Evolutionary conservation across 2,797 vertebrate genomes (phyloP), one percentile per base, ranked within the genome.

Genomic region (Paratrypauchen microcephalus): DNA sequence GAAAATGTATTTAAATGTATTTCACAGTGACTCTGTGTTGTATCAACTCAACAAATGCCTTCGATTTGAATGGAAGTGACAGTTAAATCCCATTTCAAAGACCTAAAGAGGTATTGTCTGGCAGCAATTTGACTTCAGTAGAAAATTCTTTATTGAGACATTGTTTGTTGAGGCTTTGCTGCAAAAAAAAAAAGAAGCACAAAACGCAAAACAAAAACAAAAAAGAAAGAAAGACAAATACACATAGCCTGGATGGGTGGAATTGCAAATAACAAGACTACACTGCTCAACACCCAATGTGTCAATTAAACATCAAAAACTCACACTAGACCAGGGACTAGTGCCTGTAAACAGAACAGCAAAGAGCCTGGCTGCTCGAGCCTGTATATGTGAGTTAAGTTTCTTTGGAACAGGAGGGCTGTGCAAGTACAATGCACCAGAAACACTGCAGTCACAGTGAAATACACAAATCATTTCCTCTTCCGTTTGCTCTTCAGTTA

Each of bases 221-320:
- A 24, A 32, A 18, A 39, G 16, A n/a, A 16, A 41, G 48, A 55
- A 21, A 60, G 39, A 56, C 30, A 73, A 36, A 47, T 6, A 67
- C 19, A 24, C 45, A n/a, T 19, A 65, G 23, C 21, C 21, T 59
- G 6, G 13, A 72, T 71, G 77, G 75, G 57, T 57, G 71, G 76
- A 76, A 84, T 69, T 78, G 80, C 71, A 73, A 79, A 72, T 72
- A 82, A 80, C 75, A 79, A 78, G 68, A 47, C 75, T n/a, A n/a
- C 74, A 68, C 63, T 70, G 73, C 69, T 62, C 57, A 11, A 74
- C 75, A 75, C 71, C 63, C 70, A 83, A 81, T 81, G 76, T 69
- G 84, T 86, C 74, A 88, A 89, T 86, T 84, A 85, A 81, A 83
- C 79, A 86, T 83, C 81, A 78, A 69, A 83, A 74, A 74, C 71